A percentile compares a stretch with the other conserved stretches of the same genome.
phyloP scores from a whole-genome alignment of 2,113 vertebrate genomes.

The Hystrix brachyura region DNA sequence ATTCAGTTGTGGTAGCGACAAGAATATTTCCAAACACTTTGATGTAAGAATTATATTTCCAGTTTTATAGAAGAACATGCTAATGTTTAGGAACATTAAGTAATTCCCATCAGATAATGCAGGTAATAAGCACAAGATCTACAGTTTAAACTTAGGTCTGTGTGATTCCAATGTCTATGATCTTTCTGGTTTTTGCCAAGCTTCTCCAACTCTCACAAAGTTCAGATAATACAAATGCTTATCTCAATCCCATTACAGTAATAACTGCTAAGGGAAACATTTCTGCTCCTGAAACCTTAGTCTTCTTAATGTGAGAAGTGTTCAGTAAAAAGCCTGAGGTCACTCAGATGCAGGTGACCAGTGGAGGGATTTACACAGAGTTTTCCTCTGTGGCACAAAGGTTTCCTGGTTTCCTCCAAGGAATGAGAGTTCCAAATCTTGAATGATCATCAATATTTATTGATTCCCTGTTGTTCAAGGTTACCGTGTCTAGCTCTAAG shows the following conservation, averaged over 20 bases:
- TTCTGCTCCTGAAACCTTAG: not conserved
- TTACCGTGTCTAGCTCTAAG: not conserved
- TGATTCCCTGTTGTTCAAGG: not conserved
- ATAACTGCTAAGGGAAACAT: slow-evolving; percentile 5
- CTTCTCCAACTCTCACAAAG: not conserved
- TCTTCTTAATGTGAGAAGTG: not conserved
- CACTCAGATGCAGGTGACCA: not conserved
- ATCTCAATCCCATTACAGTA: not conserved
- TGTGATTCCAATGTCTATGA: not conserved
- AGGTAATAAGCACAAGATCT: not conserved
- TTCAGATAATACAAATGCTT: not conserved
- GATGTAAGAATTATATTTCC: not conserved
- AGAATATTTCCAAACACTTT: not conserved
- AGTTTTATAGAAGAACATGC: not conserved
- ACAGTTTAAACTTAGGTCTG: slow-evolving; percentile 12
- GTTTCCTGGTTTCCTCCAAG: not conserved
- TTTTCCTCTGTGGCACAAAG: not conserved
- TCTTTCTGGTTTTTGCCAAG: not conserved
- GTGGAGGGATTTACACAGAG: not conserved
- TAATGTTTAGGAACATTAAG: slow-evolving; percentile 16
- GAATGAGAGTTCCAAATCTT: not conserved
- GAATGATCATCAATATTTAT: not conserved
- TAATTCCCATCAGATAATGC: not conserved
- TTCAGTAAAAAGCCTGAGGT: not conserved
- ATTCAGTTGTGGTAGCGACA: not conserved